A percentile compares a stretch with the other conserved stretches of the same genome.
These are phyloP conservation scores for Ganaspis brasiliensis DNA, from an alignment of 2,888 invertebrate species.

Conservation along the genomic window DNA sequence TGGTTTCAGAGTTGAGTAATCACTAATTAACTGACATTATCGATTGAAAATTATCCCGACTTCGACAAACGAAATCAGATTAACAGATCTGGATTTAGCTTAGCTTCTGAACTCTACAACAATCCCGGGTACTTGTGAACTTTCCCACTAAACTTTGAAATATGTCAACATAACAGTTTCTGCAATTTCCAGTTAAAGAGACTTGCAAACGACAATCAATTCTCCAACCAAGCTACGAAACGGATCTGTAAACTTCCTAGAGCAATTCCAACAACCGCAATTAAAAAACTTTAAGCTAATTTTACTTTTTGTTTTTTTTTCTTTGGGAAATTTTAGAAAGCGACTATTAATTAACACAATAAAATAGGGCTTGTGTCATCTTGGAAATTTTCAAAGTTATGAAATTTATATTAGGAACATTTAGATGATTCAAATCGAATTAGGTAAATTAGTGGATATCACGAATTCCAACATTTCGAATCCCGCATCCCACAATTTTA, in stretches of 20 bases:
- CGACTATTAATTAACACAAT: too few relatives aligned
- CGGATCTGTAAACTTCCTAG: not conserved
- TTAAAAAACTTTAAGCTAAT: not conserved
- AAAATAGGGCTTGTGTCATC: too few relatives aligned
- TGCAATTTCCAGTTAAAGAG: not conserved
- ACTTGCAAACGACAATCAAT: not conserved
- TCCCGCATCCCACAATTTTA: too few relatives aligned
- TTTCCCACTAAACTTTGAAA: not conserved
- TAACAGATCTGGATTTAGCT: not conserved
- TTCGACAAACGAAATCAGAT: not conserved
- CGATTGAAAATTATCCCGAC: not conserved
- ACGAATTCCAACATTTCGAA: too few relatives aligned
- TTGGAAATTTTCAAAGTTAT: too few relatives aligned
- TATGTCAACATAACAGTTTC: not conserved
- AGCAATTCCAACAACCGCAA: conserved; percentile 6
- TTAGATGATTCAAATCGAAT: too few relatives aligned
- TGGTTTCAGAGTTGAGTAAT: too few relatives aligned
- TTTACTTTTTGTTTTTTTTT: too few relatives aligned
- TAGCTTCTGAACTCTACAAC: not conserved
- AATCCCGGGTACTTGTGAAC: not conserved
- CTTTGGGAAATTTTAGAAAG: too few relatives aligned
- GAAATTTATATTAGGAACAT: too few relatives aligned
- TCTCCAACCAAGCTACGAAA: not conserved
- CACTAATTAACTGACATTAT: not conserved
- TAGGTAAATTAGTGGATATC: too few relatives aligned